Base-by-base conservation (phyloP, 1,140 invertebrate species). In the Sinella curviseta region DNA sequence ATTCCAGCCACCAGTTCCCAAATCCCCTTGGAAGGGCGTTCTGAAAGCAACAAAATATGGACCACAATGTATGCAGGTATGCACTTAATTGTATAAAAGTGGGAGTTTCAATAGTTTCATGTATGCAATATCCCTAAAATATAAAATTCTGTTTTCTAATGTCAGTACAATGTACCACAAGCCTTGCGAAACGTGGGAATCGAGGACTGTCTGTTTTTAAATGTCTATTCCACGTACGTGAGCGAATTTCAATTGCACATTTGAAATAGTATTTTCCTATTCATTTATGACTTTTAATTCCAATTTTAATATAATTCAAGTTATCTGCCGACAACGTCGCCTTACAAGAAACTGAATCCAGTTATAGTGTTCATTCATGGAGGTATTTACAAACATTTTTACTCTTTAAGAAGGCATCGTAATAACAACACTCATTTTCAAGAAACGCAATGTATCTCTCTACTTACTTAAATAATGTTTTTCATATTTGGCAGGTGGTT, bases 301-400 rank as follows among this genome's bases (percentile, higher is more conserved):
- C n/a, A n/a, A n/a, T n/a, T n/a, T n/a, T n/a, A n/a, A n/a, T n/a
- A n/a, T n/a, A n/a, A n/a, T n/a, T n/a, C n/a, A n/a, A n/a, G n/a
- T n/a, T n/a, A n/a, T n/a, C n/a, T n/a, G n/a, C n/a, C n/a, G n/a
- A n/a, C 24, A 20, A 14, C 3, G 17, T 30, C 4, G 12, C 34
- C 70, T 12, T 28, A 34, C 12, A 34, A 34, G n/a, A 60, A 60
- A 60, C 24, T 75, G 8, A n/a, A n/a, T n/a, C 35, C 74, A 75
- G 74, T 75, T 39, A 75, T 75, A 39, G 74, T 75, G 28, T 75
- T 75, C 24, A 36, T 75, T 48, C 74, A 75, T 30, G 74, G 74
- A 8, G 74, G 74, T 75, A 48, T 8, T 30, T 31, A 70, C 3
- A 60, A 26, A 70, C n/a, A 70, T 4, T 70, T 70, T 4, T 16